Conservation (phyloP, 2,888 invertebrate genomes). For the Bellardia pandia region DNA sequence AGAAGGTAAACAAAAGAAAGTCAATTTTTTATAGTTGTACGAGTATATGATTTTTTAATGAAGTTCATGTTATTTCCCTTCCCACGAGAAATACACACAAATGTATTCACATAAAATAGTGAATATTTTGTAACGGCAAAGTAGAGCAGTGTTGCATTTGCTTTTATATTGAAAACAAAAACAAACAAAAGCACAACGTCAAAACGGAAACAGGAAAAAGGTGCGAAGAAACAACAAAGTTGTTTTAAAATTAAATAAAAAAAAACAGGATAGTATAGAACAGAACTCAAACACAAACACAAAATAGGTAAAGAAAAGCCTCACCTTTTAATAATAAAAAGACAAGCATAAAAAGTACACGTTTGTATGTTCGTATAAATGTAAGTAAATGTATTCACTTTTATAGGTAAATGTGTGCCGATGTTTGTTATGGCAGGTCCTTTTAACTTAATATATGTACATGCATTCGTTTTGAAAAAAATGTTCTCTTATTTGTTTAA, state of each 20-base stretch:
- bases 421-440: conserved; percentile 25
- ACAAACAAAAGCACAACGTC: conserved; percentile 67
- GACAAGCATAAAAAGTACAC: conserved; percentile 4
- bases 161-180: conserved; percentile 32
- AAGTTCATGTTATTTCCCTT: conserved; percentile 33
- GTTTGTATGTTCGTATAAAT: not conserved
- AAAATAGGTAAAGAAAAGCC: conserved; percentile 29
- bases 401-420: not conserved
- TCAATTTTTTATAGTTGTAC: not conserved
- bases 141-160: conserved; percentile 36
- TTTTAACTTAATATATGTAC: not conserved
- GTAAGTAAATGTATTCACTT: not conserved
- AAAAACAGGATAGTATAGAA: conserved; percentile 8
- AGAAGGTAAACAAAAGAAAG: conserved; percentile 26
- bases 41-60: conserved; percentile 42
- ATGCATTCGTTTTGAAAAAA: not conserved
- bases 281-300: conserved; percentile 2
- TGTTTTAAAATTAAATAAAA: conserved; percentile 69
- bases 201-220: conserved; percentile 78
- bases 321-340: conserved; percentile 50
- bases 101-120: not conserved
- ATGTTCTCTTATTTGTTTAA: not conserved
- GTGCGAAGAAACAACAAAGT: conserved; percentile 77
- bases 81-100: conserved; percentile 7
- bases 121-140: conserved; percentile 23